A percentile compares a stretch with the other conserved stretches of the same genome.
phyloP scores from a whole-genome alignment of 2,888 invertebrate species.

The Trichogramma evanescens region DNA sequence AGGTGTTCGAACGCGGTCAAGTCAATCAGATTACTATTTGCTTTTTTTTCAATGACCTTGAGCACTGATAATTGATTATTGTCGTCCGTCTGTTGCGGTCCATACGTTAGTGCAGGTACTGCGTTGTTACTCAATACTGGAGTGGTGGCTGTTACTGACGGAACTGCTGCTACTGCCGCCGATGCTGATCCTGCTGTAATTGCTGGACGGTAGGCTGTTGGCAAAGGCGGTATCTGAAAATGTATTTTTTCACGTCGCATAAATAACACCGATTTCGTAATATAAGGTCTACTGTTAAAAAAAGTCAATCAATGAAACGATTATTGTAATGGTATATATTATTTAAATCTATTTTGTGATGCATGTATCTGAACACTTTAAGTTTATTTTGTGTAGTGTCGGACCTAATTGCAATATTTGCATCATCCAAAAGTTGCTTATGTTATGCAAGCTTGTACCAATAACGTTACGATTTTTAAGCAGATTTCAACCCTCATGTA shows the following conservation, averaged over 20 bases:
- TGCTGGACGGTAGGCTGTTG: slow-evolving; percentile 40
- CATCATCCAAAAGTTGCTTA: too few species aligned
- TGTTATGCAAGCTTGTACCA: too few species aligned
- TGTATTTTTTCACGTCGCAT: background rate
- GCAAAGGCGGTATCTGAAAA: slow-evolving; percentile 44
- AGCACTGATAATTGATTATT: slow-evolving; percentile 43
- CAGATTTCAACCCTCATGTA: too few species aligned
- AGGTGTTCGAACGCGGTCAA: slow-evolving; percentile 46
- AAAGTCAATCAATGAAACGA: too few species aligned
- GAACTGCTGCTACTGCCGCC: background rate
- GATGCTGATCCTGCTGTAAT: slow-evolving; percentile 2
- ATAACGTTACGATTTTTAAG: too few species aligned
- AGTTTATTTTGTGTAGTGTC: too few species aligned
- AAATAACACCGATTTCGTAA: too few species aligned
- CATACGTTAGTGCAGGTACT: slow-evolving; percentile 26
- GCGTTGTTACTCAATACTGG: slow-evolving; percentile 17
- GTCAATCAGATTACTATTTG: slow-evolving; percentile 56
- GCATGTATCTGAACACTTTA: too few species aligned
- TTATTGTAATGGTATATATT: too few species aligned
- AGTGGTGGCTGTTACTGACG: too few species aligned
- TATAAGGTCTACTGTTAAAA: background rate
- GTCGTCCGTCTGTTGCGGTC: slow-evolving; percentile 24
- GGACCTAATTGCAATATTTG: too few species aligned
- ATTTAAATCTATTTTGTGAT: too few species aligned
- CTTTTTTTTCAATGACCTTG: slow-evolving; percentile 48